Percentiles rank a stretch among this genome's conserved stretches.
phyloP scores from a whole-genome alignment of 2,797 vertebrate species.

The Columba guinea region DNA sequence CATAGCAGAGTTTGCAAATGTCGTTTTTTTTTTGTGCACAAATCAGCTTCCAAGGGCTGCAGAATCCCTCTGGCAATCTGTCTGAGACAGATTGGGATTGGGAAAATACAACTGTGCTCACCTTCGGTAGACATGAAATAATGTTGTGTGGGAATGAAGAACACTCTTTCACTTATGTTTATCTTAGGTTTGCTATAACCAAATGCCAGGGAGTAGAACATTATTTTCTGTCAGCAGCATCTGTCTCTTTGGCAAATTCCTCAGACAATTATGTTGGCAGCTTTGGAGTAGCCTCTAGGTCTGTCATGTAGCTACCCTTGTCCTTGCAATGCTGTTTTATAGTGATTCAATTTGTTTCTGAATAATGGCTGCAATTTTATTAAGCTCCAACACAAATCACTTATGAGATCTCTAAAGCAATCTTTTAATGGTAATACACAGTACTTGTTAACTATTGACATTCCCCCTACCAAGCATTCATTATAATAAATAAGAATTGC shows the following conservation, averaged over 20 bases:
- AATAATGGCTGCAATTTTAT: slow-evolving; percentile 62
- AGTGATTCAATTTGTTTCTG: slow-evolving; percentile 64
- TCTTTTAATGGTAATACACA: slow-evolving; percentile 5
- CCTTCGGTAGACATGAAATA: background rate
- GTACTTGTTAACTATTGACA: slow-evolving; percentile 41
- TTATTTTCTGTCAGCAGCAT: slow-evolving; percentile 13
- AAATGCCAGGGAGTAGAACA: background rate
- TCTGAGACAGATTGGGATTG: background rate
- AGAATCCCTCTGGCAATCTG: background rate
- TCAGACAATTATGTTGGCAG: slow-evolving; percentile 1
- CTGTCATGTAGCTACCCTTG: slow-evolving; percentile 11
- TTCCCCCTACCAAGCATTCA: background rate
- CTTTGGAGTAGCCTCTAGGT: slow-evolving; percentile 18
- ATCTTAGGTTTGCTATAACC: background rate
- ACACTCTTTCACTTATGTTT: background rate
- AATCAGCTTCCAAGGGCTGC: background rate
- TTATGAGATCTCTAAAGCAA: slow-evolving; percentile 38
- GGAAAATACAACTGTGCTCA: background rate
- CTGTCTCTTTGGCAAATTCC: slow-evolving; percentile 37
- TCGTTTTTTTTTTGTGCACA: background rate
- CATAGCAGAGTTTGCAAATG: background rate
- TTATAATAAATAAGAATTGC: slow-evolving; percentile 29
- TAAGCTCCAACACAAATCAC: slow-evolving; percentile 55
- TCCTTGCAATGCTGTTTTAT: background rate
- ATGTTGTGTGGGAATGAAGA: background rate